Evolutionary conservation across 2,797 vertebrate genomes (phyloP).

Genomic region (Channallabes apus): DNA sequence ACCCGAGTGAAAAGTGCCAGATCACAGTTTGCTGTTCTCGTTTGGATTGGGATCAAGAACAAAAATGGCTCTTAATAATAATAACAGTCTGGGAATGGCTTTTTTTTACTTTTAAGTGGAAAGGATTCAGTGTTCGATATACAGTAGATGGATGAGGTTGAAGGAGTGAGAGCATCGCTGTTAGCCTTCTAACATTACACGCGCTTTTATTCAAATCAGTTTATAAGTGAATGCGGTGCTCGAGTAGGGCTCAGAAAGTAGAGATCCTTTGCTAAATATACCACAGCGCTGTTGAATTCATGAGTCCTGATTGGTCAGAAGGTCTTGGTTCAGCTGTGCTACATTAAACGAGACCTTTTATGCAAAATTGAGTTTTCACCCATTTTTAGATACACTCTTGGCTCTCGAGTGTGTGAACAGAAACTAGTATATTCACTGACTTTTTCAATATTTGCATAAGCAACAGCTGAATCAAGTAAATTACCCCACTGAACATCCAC

Average conservation of each 20-base stretch:
- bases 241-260: background rate
- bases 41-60: background rate
- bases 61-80: background rate
- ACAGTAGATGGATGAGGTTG: background rate
- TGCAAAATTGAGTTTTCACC: too few species aligned
- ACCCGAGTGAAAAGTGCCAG: background rate
- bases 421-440: too few species aligned
- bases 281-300: background rate
- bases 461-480: too few species aligned
- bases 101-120: background rate
- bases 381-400: too few species aligned
- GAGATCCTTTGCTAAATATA: conserved; percentile 3
- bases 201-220: background rate
- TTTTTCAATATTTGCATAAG: too few species aligned
- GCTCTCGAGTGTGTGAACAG: too few species aligned
- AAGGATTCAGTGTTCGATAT: background rate
- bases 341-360: background rate
- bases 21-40: background rate
- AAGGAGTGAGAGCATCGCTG: background rate
- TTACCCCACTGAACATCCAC: too few species aligned
- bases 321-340: background rate
- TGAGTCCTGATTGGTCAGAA: background rate
- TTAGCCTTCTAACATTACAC: background rate
- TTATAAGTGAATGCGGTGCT: background rate
- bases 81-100: background rate